Evolutionary conservation across 2,888 invertebrate genomes (phyloP), one percentile per base, ranked within the genome.

Genomic region (Resseliella maxima): DNA sequence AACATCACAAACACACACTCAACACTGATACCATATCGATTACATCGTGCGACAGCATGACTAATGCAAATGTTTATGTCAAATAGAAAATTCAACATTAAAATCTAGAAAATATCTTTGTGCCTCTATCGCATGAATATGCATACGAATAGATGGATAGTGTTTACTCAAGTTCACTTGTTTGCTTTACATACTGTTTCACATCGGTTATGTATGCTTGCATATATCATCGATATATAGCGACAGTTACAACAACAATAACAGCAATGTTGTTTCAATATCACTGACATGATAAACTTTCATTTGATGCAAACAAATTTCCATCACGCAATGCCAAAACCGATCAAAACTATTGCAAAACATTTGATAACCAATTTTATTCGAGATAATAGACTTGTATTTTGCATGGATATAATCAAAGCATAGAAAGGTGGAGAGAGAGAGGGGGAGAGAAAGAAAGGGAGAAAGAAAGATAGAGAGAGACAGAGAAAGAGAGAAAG

Each of bases 271-370:
- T 50, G 2, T 6, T 18, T 50, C 46, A 50, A 5, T 12, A 41
- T 8, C 5, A 50, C n/a, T 15, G 50, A 18, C 15, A 50, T 24
- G 59, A 59, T 6, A 59, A n/a, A 59, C 2, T 59, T 59, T 59
- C 18, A 5, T 24, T 24, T 5, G 59, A 41, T 12, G 5, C 59
- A 59, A 27, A 12, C 59, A 12, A 59, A 72, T 31, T 72, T 72
- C 72, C 72, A 72, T 15, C 72, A 72, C 72, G 72, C 46, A 72
- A 72, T 31, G 31, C 31, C 72, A 72, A 72, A 59, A 59, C 27
- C 27, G 59, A n/a, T 24, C 59, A 59, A 59, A 72, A 72, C 35
- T 72, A 72, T 72, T 72, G 72, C 72, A 27, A 31, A 72, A 31
- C 72, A 72, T 27, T 72, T 72, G 27, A 31, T 35, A 72, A 31